Conservation (phyloP, 1,140 invertebrate genomes). For the Zaprionus kolodkinae region DNA sequence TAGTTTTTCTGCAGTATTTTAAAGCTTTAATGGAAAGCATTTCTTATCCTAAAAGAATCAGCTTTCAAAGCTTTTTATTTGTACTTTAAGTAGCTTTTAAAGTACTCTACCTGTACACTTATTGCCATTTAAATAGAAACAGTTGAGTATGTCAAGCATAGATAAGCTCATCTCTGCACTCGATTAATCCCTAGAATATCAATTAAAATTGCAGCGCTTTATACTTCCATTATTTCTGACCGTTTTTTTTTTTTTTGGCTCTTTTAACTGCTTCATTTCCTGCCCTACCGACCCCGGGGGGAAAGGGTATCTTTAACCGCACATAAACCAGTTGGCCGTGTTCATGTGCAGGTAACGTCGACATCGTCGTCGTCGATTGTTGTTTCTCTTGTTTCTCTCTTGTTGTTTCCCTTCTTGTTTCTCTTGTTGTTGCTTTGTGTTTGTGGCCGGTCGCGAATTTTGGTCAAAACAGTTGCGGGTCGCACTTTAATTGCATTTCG, state of each 20-base stretch:
- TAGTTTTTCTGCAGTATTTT: too few relatives aligned
- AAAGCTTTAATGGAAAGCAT: too few relatives aligned
- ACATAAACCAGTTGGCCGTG: slow-evolving; percentile 59
- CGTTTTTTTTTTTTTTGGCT: too few relatives aligned
- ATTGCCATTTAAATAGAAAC: too few relatives aligned
- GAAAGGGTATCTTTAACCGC: slow-evolving; percentile 19
- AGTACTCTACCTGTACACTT: too few relatives aligned
- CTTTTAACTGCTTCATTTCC: neutral
- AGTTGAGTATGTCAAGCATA: too few relatives aligned
- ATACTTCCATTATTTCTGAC: neutral
- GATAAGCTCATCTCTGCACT: neutral
- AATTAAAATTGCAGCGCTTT: neutral
- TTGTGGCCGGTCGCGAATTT: slow-evolving; percentile 50
- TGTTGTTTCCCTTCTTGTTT: slow-evolving; percentile 16
- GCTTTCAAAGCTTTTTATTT: too few relatives aligned
- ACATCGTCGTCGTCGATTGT: slow-evolving; percentile 20
- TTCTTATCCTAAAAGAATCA: too few relatives aligned
- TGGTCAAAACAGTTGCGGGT: slow-evolving; percentile 63
- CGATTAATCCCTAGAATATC: neutral
- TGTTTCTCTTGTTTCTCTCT: slow-evolving; percentile 7
- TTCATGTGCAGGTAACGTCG: slow-evolving; percentile 33
- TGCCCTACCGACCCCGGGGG: neutral
- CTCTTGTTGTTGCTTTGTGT: neutral
- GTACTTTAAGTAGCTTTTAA: too few relatives aligned
- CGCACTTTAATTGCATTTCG: slow-evolving; percentile 66